Percentiles rank a stretch among this genome's conserved stretches.
Conservation (phyloP, 2,113 vertebrate species). For the Erinaceus europaeus region DNA sequence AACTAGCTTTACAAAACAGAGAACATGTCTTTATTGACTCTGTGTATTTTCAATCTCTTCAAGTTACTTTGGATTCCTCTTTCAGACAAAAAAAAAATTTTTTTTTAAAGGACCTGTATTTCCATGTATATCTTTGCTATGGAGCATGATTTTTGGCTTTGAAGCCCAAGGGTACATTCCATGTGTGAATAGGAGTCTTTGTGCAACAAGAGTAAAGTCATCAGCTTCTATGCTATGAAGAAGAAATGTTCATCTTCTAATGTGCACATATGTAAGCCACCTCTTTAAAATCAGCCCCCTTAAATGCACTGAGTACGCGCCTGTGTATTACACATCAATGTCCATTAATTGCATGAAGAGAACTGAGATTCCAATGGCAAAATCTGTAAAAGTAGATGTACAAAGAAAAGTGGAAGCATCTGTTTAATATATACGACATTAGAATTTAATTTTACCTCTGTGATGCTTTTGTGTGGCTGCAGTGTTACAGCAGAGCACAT, state of each 20-base stretch:
- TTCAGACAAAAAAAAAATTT: conserved; percentile 19
- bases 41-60: conserved; percentile 17
- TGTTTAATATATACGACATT: conserved; percentile 89
- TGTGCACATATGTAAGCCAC: conserved; percentile 81
- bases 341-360: conserved; percentile 88
- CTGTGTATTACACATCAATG: conserved; percentile 85
- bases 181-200: conserved; percentile 83
- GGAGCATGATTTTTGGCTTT: conserved; percentile 75
- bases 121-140: conserved; percentile 60
- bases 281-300: conserved; percentile 83
- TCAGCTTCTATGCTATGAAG: conserved; percentile 76
- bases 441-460: conserved; percentile 92
- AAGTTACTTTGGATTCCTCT: conserved; percentile 53
- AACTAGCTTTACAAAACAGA: conserved; percentile 34
- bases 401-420: conserved; percentile 92
- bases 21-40: conserved; percentile 49
- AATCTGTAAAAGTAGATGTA: conserved; percentile 87
- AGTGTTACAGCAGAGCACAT: conserved; percentile 88
- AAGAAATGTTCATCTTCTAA: conserved; percentile 77
- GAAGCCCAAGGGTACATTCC: conserved; percentile 74
- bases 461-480: conserved; percentile 90
- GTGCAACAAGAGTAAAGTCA: conserved; percentile 83
- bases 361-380: conserved; percentile 85
- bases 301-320: conserved; percentile 81
- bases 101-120: conserved; percentile 51